Percentiles rank a stretch among this genome's conserved stretches.
phyloP scores from a whole-genome alignment of 1,140 invertebrate species.

The Mya arenaria region DNA sequence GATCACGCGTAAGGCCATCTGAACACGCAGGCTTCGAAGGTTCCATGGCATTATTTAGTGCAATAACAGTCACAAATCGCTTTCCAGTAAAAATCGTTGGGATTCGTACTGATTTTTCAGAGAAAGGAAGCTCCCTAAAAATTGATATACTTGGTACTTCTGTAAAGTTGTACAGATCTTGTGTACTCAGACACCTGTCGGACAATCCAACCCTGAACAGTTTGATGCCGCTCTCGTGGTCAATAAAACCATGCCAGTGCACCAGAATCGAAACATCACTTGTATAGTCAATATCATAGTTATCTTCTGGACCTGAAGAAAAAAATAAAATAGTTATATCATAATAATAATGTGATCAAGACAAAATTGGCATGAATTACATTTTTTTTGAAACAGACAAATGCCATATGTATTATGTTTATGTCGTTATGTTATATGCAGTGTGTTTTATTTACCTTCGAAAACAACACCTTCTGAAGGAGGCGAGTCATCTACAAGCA shows the following conservation, averaged over 20 bases:
- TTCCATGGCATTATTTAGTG: conserved; percentile 62
- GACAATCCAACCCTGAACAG: conserved; percentile 52
- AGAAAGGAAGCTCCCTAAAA: not conserved
- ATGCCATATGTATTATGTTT: too few relatives aligned
- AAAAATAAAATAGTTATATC: too few relatives aligned
- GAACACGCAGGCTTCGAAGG: conserved; percentile 58
- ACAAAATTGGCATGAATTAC: too few relatives aligned
- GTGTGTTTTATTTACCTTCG: too few relatives aligned
- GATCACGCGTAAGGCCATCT: conserved; percentile 60
- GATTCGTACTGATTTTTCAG: not conserved
- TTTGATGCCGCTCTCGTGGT: conserved; percentile 65
- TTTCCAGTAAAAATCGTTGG: conserved; percentile 41
- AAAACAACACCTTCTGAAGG: conserved; percentile 52
- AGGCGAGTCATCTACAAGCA: conserved; percentile 59
- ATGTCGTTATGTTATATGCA: too few relatives aligned
- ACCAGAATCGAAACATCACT: conserved; percentile 47
- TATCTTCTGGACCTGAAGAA: conserved; percentile 2
- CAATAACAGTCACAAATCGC: conserved; percentile 50
- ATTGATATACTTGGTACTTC: not conserved
- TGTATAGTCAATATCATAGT: conserved; percentile 63
- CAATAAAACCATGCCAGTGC: conserved; percentile 64
- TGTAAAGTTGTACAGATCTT: conserved; percentile 24
- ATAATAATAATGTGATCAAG: too few relatives aligned
- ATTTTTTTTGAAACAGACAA: too few relatives aligned
- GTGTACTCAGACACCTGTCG: conserved; percentile 24